Evolutionary conservation across 2,113 vertebrate genomes (phyloP), one percentile per base, ranked within the genome.

Genomic region (Oriolus oriolus): DNA sequence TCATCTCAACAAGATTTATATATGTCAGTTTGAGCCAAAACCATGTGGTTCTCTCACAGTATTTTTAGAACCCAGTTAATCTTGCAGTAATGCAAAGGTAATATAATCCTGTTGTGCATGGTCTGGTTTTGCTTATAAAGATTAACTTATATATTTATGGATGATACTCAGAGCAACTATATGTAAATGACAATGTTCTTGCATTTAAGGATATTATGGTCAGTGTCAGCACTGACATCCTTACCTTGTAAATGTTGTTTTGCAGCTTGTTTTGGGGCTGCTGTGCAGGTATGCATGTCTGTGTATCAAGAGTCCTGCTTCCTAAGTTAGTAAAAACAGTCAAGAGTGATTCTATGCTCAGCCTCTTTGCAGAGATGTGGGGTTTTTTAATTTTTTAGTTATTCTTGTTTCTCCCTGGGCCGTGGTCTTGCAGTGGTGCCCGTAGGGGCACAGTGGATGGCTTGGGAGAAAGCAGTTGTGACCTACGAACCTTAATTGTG

Each of bases 1-100:
- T 82, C 0, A 79, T 53, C 17, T 87, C 47, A 84, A 78, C 85
- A 27, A 83, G 47, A 26, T 31, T 14, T 44, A 10, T 42, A 9
- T 52, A 7, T 76, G 31, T 74, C 35, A 77, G 19, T 74, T 85
- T 65, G 73, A 92, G 20, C 8, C 61, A 61, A 94, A 91, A 16
- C 24, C 56, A 9, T 80, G 31, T 53, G 41, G 15, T 53, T 89
- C 54, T 56, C 30, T n/a, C 87, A 17, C 7, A 30, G 21, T 91
- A 59, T 88, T 96, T 89, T 69, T 80, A 88, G 78, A 95, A 86
- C 41, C 28, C 63, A 77, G 44, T 45, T 92, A 86, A 79, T 83
- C 59, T 91, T 52, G 11, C 17, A 50, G 26, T 80, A 88, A 84
- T 88, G 7, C 26, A 28, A 44, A 87, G 16, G 49, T 89, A 57